Evolutionary conservation across 2,113 vertebrate genomes (phyloP).

Genomic region (Ivindomyrus marchei): DNA sequence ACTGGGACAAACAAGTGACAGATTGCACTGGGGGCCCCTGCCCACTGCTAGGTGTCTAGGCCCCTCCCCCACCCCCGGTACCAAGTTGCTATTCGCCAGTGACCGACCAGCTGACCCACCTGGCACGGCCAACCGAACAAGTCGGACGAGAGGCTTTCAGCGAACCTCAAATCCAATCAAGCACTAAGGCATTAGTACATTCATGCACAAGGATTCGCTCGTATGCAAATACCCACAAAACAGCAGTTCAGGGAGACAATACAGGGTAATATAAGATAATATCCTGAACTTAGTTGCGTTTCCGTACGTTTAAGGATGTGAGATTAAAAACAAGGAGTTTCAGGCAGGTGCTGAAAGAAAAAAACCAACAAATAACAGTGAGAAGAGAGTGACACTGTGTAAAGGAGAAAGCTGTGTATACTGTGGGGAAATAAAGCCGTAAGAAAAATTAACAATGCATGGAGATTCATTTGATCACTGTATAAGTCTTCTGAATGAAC

Average conservation of each 20-base stretch:
- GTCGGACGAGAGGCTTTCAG: not conserved
- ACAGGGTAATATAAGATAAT: not conserved
- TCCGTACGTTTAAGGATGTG: not conserved
- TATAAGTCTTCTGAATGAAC: not conserved
- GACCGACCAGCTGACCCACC: not conserved
- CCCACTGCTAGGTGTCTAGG: conserved; percentile 60
- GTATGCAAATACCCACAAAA: not conserved
- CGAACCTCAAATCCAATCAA: not conserved
- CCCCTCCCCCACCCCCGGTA: conserved; percentile 33
- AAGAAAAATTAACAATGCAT: not conserved
- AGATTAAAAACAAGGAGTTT: not conserved
- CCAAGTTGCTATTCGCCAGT: not conserved
- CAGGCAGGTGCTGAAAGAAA: not conserved
- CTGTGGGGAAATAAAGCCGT: not conserved
- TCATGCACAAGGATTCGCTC: not conserved
- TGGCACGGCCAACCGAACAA: not conserved
- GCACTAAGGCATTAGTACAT: not conserved
- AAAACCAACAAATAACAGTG: not conserved
- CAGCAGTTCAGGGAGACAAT: not conserved
- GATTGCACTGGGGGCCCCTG: conserved; percentile 52
- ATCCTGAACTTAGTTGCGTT: not conserved
- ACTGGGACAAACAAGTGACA: conserved; percentile 54
- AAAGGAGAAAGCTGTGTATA: not conserved
- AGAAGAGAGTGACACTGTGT: not conserved
- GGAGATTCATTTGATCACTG: not conserved